Base-by-base conservation (phyloP, 2,113 vertebrate genomes). In the Xiphias gladius region DNA sequence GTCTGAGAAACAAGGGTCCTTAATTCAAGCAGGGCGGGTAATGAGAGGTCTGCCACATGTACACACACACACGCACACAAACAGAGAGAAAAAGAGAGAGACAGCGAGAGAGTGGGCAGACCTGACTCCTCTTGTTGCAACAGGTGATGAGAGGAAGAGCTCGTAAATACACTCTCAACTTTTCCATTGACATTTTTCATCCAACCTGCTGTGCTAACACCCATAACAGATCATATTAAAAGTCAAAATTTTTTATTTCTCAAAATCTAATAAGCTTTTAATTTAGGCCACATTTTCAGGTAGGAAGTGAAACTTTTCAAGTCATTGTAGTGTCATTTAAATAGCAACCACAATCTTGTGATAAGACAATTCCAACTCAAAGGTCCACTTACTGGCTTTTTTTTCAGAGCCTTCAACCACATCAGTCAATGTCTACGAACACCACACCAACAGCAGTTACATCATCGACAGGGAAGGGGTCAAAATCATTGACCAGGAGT, bases 1-100 rank as follows among this genome's bases (percentile, higher is more conserved):
- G 76, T 76, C 67, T 78, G 50, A 79, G 71, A 83, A 85, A 86
- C 68, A 73, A 0, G 12, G 88, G 50, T 58, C 30, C 19, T 81
- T 69, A 63, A 82, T 78, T 86, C 76, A 79, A 61, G 65, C 41
- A 74, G 58, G 28, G 46, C 50, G 78, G 77, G 75, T 80, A 63
- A 89, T 79, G 76, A 73, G 43, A 79, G 32, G 76, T 66, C 4
- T 28, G 12, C 10, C 10, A 28, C 66, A 57, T 24, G 17, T 12
- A 19, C 30, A 26, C 30, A 30, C 54, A 59, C 70, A 39, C 74
- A 65, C 28, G 14, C 52, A 63, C 52, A 28, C 58, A 74, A 64
- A 64, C 79, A 13, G 5, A 50, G 17, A 50, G 46, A 35, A 6
- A 35, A 6, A 35, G 32, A 4, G 32, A 39, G 37, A 39, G 9